phyloP scores from a whole-genome alignment of 2,113 vertebrate genomes.

The Caretta caretta region DNA sequence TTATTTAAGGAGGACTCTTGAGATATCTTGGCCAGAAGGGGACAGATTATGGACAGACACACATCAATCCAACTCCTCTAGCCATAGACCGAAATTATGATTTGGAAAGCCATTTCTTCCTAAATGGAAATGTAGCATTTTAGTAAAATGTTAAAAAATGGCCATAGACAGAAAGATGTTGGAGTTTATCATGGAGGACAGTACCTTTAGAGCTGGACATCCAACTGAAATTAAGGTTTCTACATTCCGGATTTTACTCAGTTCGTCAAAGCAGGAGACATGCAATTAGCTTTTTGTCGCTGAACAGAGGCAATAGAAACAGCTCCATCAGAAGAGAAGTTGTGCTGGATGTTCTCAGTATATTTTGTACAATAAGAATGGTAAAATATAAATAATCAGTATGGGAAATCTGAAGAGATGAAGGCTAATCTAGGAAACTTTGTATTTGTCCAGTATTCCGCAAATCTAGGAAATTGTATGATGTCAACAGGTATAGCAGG shows the following conservation, averaged over 20 bases:
- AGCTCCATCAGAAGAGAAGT: not conserved
- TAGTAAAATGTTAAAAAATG: not conserved
- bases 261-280: not conserved
- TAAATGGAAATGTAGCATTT: not conserved
- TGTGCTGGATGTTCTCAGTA: fast-evolving
- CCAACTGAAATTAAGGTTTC: not conserved
- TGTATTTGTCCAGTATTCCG: not conserved
- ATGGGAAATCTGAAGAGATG: not conserved
- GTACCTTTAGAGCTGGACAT: not conserved
- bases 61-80: not conserved
- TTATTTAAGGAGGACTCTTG: not conserved
- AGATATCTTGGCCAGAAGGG: not conserved
- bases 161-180: not conserved
- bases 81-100: not conserved
- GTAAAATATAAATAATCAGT: not conserved
- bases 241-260: not conserved
- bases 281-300: not conserved
- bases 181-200: not conserved
- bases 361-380: not conserved
- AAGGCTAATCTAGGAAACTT: not conserved
- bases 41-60: not conserved
- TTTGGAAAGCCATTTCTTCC: fast-evolving
- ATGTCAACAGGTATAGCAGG: not conserved
- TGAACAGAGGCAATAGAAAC: not conserved
- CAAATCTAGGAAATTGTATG: not conserved